Base-by-base conservation (phyloP, 1,140 invertebrate genomes). In the Cotesia glomerata region DNA sequence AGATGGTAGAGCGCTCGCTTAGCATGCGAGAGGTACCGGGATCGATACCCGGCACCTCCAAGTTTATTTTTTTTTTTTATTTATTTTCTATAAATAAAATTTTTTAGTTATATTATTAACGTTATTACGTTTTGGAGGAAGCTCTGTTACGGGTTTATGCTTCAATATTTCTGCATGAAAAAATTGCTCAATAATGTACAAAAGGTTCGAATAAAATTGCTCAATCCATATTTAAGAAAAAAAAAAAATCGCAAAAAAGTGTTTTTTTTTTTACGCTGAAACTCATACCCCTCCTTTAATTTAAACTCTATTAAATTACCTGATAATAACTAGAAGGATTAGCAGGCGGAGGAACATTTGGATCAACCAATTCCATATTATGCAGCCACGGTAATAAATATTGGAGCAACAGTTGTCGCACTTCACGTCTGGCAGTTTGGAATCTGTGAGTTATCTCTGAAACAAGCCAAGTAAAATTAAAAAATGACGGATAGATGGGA, bases 311-410 rank as follows among this genome's bases (percentile, higher is more conserved):
- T n/a, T 18, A 39, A 90, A 90, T 86, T 85, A 95, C 93, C 90
- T 95, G 94, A 79, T 94, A 94, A 82, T 94, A 95, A 61, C 92
- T 94, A 4, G 94, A 88, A 1, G 93, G 91, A 86, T 94, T 94
- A 9, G 92, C 91, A 3, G 84, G 80, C 3, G 95, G 93, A 8
- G 96, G 95, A 67, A 98, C 93, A 80, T 97, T 97, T 7, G 97
- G 96, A 85, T 99, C 98, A 11, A 99, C 95, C 54, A 99, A 89
- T 88, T 99, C 98, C 92, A 99, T 98, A 85, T 99, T 99, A 79
- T 97, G 95, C 35, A 99, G 88, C 98, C 98, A 99, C 32, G 98
- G 98, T 58, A 98, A 87, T 65, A 99, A 85, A 86, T 98, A 98
- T 77, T 96, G 94, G 26, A 99, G 89, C 71, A 99, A 85, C 72